Base-by-base conservation (phyloP, 2,888 invertebrate genomes). In the Apamea sordens region DNA sequence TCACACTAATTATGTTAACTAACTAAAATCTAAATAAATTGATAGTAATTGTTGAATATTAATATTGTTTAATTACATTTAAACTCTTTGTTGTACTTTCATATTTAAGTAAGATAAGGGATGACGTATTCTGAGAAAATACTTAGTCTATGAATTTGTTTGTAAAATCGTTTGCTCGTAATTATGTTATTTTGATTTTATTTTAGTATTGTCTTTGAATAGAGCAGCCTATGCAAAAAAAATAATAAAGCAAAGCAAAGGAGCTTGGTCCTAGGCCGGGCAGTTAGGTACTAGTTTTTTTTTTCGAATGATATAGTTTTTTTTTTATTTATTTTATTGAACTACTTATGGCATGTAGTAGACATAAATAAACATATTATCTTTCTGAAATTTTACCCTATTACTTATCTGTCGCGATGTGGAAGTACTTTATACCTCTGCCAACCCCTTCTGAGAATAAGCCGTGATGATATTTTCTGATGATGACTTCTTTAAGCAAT, bases 21-120 rank as follows among this genome's bases (percentile, higher is more conserved):
- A 81, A 84, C 73, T 84, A 72, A n/a, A 82, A 85, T 82, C 61
- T 73, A 73, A 75, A 68, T 67, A 76, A 76, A 73, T 76, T 75
- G n/a, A 68, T 76, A 8, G 73, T 73, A 67, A 67, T 86, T 73
- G 76, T 71, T 86, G 79, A 77, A 77, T 82, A 81, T 77, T 80
- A 50, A 36, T 65, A 24, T 36, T 63, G 61, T 73, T 77, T 59
- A 73, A 32, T 78, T 24, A 64, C 64, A 64, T 64, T n/a, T 24
- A 28, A 73, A 65, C n/a, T 61, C 61, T 56, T 47, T 44, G 50
- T 47, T 50, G 28, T 47, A 36, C 44, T 24, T 63, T 21, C 13
- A 73, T 50, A 59, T 36, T 81, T 61, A 24, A 81, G 63, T 36
- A 15, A 53, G 6, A 28, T 56, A 53, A 21, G 4, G 7, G 11